A percentile compares a stretch with the other conserved stretches of the same genome.
phyloP scores from a whole-genome alignment of 2,113 vertebrate genomes.

The Petroica traversi region DNA sequence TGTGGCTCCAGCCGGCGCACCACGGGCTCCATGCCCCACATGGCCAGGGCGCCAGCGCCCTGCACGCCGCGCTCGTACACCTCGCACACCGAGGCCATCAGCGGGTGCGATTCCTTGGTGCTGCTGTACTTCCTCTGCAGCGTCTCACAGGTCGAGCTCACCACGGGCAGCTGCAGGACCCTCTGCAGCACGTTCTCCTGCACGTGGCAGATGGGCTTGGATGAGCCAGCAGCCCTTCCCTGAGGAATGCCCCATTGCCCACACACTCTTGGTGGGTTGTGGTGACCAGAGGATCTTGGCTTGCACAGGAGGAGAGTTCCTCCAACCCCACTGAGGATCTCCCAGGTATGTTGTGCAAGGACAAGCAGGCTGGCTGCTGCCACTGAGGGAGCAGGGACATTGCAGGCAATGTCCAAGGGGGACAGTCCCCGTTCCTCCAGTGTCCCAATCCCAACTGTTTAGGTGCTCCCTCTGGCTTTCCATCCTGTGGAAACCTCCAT shows the following conservation, averaged over 20 bases:
- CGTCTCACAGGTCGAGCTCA: slow-evolving; percentile 71
- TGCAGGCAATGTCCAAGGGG: rapidly evolving
- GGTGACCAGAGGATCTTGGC: neutral
- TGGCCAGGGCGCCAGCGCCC: slow-evolving; percentile 67
- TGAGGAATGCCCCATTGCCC: rapidly evolving
- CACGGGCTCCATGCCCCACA: slow-evolving; percentile 76
- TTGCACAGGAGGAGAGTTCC: neutral
- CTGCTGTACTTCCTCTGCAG: slow-evolving; percentile 75
- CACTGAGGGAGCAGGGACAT: neutral
- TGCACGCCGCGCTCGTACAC: slow-evolving; percentile 76
- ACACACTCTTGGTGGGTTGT: rapidly evolving
- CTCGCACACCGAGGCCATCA: slow-evolving; percentile 73
- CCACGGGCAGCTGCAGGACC: slow-evolving; percentile 75
- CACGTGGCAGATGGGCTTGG: rapidly evolving
- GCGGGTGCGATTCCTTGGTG: slow-evolving; percentile 77
- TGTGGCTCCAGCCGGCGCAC: slow-evolving; percentile 78
- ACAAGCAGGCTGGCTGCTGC: neutral
- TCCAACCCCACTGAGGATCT: neutral
- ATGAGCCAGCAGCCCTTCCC: neutral
- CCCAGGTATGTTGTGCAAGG: rapidly evolving
- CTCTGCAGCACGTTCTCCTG: slow-evolving; percentile 76
- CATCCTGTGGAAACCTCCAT: neutral
- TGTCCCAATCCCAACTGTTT: neutral
- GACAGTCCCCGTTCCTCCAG: rapidly evolving
- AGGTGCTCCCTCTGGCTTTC: neutral